Conservation (phyloP, 2,888 invertebrate species). For the Acleris sparsana region DNA sequence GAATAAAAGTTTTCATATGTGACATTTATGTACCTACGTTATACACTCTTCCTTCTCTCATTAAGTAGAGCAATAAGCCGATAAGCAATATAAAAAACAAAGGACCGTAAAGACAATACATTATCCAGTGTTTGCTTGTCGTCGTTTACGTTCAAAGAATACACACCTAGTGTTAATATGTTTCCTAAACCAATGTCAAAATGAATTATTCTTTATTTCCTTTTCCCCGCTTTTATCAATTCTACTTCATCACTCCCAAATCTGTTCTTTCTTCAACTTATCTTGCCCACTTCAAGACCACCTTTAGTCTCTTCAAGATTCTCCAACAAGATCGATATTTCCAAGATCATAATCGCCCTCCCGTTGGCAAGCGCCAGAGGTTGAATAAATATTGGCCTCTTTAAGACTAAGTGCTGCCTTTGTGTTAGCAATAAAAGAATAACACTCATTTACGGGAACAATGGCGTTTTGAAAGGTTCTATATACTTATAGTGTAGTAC, state of each 20-base stretch:
- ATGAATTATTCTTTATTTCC: neutral
- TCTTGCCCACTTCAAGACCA: neutral
- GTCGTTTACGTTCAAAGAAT: too few species aligned
- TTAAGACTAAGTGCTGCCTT: slow-evolving; percentile 77
- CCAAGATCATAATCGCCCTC: slow-evolving; percentile 31
- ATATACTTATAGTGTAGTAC: neutral
- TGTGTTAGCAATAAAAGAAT: slow-evolving; percentile 80
- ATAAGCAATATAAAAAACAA: too few species aligned
- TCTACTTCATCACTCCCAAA: neutral
- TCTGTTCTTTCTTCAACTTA: too few species aligned
- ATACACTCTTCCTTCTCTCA: too few species aligned
- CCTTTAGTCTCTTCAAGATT: neutral
- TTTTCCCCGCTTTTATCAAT: neutral
- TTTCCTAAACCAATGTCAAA: too few species aligned
- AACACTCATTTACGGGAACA: slow-evolving; percentile 79
- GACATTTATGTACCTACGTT: too few species aligned
- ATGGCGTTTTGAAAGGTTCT: neutral
- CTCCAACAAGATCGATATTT: neutral
- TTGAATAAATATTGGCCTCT: slow-evolving; percentile 78
- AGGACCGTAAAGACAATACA: too few species aligned
- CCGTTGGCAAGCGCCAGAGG: slow-evolving; percentile 49
- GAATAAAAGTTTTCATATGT: too few species aligned
- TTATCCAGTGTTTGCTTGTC: too few species aligned
- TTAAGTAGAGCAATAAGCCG: too few species aligned
- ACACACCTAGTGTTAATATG: too few species aligned